Percentiles rank a stretch among this genome's conserved stretches.
Evolutionary conservation across 2,113 vertebrate species (phyloP).

Genomic region (human (Homo sapiens)): DNA sequence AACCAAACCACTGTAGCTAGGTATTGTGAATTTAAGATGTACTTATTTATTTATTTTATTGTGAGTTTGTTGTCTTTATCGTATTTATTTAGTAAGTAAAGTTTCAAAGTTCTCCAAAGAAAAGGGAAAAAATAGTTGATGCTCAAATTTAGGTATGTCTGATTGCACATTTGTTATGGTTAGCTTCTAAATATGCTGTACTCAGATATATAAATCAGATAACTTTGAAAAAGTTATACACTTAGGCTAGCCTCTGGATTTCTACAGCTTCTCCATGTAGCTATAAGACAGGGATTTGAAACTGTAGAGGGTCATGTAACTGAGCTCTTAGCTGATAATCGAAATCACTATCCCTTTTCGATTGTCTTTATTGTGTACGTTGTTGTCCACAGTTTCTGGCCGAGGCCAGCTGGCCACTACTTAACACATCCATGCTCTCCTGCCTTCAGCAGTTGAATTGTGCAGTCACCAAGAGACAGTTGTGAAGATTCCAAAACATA

Average conservation of each 20-base stretch:
- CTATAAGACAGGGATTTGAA: not conserved
- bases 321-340: not conserved
- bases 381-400: accelerated
- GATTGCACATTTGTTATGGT: not conserved
- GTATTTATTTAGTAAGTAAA: not conserved
- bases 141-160: not conserved
- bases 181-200: not conserved
- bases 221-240: not conserved
- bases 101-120: not conserved
- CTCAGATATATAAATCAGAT: not conserved
- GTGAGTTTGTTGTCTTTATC: not conserved
- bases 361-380: not conserved
- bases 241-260: not conserved
- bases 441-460: not conserved
- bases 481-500: not conserved
- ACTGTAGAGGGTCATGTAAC: not conserved
- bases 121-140: not conserved
- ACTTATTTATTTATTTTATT: not conserved
- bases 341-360: not conserved
- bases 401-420: not conserved
- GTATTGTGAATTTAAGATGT: not conserved
- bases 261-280: not conserved
- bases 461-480: not conserved
- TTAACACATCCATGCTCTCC: not conserved
- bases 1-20: not conserved